A percentile compares a stretch with the other conserved stretches of the same genome.
Evolutionary conservation across 2,113 vertebrate genomes (phyloP).

Genomic region (Cyanistes caeruleus): DNA sequence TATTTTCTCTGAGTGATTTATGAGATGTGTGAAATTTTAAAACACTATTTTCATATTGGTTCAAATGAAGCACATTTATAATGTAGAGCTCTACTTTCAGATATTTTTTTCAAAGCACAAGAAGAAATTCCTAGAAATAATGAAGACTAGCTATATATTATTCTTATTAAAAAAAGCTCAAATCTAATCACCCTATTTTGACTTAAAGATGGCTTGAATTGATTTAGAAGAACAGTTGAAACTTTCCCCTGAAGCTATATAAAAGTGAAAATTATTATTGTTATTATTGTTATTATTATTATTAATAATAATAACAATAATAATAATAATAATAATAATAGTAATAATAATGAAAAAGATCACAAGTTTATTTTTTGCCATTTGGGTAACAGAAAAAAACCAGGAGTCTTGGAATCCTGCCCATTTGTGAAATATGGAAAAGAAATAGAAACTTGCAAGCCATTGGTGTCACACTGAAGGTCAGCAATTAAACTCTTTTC

Average conservation of each 20-base stretch:
- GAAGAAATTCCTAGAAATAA: background rate
- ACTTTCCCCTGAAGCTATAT: background rate
- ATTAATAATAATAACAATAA: background rate
- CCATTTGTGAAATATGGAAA: background rate
- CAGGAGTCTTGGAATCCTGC: background rate
- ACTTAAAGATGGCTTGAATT: background rate
- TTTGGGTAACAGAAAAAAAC: background rate
- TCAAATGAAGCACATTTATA: conserved; percentile 8
- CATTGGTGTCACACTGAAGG: background rate
- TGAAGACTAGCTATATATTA: background rate
- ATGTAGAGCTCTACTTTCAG: background rate
- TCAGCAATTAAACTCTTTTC: background rate
- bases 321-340: no score
- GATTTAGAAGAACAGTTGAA: background rate
- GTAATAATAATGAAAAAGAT: background rate
- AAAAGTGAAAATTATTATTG: background rate
- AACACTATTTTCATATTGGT: background rate
- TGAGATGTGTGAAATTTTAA: conserved; percentile 7
- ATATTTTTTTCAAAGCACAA: background rate
- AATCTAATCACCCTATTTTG: background rate
- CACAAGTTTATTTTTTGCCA: background rate
- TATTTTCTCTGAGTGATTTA: conserved; percentile 26
- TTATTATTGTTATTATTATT: no score
- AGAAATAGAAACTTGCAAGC: background rate
- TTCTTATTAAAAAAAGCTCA: background rate